Base-by-base conservation (phyloP, 1,140 invertebrate species). In the Cotesia vestalis region DNA sequence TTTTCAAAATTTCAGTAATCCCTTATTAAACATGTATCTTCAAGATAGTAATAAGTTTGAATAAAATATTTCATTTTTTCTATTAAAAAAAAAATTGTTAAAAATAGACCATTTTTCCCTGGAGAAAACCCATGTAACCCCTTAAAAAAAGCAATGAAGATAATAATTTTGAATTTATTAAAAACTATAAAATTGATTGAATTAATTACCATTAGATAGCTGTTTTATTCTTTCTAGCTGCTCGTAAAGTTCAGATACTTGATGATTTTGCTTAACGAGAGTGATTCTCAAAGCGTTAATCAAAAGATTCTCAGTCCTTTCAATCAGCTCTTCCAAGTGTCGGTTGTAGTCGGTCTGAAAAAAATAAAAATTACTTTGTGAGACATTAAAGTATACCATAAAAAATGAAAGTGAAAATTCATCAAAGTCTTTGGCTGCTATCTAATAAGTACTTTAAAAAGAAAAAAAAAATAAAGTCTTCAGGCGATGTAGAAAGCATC, bases 291-390 rank as follows among this genome's bases (percentile, higher is more conserved):
- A 71, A 38, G 53, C 81, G 53, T 69, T 61, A 34, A 76, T 76
- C 8, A 86, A 59, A 11, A 83, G 53, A 34, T 75, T 64, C 59
- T 84, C 73, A 1, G 77, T 76, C 20, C 53, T 71, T 9, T 85
- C 81, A 12, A 86, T 81, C 17, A 89, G 83, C 71, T 91, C 88
- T 69, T 93, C 92, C 61, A 94, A 80, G 78, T 92, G 91, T 17
- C 92, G 87, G 77, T 90, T 91, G 62, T 93, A 89, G 83, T 94
- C 92, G 68, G 91, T 90, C 92, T 91, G 79, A 63, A 87, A 84
- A 63, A 72, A 73, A 68, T 75, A 67, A 64, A 35, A 12, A 20
- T 61, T 53, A 63, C 20, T 64, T 46, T 57, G 68, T 38, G 4
- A 59, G 27, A 55, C 38, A 69, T 59, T 66, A 52, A 12, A 9